Conservation (phyloP, 37 sponge, comb jelly and placozoan genomes). For the Ianthella basta region DNA sequence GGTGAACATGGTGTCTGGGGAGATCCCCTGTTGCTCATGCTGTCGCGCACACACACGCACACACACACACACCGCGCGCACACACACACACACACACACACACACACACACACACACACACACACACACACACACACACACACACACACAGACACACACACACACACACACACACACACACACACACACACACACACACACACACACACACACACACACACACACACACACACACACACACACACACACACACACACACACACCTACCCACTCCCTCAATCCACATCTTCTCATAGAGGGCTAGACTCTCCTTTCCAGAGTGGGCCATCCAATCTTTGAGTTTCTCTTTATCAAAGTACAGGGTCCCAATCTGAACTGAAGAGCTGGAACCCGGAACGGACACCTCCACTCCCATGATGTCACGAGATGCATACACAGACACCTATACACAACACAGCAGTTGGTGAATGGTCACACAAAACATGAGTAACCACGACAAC, state of each 20-base stretch:
- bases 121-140: too few species aligned
- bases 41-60: too few species aligned
- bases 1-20: too few species aligned
- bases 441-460: conserved; percentile 10
- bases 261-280: conserved; percentile 71
- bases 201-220: too few species aligned
- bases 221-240: too few species aligned
- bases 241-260: not conserved
- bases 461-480: not conserved
- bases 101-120: too few species aligned
- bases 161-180: too few species aligned
- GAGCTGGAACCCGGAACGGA: conserved; percentile 14
- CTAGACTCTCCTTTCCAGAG: conserved; percentile 44
- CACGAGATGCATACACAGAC: conserved; percentile 46
- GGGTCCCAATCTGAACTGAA: conserved; percentile 54
- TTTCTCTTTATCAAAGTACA: conserved; percentile 76
- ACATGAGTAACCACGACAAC: not conserved
- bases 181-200: too few species aligned
- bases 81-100: too few species aligned
- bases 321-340: conserved; percentile 78
- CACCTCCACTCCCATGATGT: conserved; percentile 55
- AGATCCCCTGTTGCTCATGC: too few species aligned
- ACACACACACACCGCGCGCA: too few species aligned
- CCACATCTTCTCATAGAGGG: conserved; percentile 79
- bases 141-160: too few species aligned